These are phyloP conservation scores for Lichenostomus cassidix DNA, from an alignment of 2,113 vertebrate genomes.

Conservation along the genomic window DNA sequence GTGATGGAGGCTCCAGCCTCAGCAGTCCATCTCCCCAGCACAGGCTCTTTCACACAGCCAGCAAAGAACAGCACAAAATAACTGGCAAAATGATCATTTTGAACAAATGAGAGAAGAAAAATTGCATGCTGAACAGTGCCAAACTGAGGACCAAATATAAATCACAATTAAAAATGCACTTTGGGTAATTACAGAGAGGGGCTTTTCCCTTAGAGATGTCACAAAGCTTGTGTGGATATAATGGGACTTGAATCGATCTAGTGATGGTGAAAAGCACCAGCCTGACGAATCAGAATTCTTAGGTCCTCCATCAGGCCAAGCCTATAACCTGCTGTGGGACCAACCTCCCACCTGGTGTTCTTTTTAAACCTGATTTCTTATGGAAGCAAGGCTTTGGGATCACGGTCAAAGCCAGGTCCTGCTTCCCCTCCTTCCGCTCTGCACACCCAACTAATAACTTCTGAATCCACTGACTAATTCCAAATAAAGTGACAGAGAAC, in stretches of 20 bases:
- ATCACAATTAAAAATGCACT: background rate
- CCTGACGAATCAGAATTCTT: background rate
- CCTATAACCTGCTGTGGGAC: background rate
- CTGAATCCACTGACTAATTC: background rate
- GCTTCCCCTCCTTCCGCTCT: background rate
- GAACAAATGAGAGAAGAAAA: background rate
- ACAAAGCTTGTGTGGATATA: background rate
- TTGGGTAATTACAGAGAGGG: slow-evolving; percentile 7
- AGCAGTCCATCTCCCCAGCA: background rate
- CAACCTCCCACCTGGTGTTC: background rate
- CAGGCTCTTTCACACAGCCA: background rate
- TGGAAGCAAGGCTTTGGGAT: background rate
- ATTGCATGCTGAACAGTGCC: background rate
- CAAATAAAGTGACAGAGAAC: background rate
- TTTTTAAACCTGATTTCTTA: background rate
- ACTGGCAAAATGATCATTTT: background rate
- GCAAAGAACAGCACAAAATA: background rate
- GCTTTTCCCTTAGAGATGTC: background rate
- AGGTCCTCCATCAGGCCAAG: background rate
- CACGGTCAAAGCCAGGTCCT: background rate
- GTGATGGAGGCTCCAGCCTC: background rate
- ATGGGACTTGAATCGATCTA: background rate
- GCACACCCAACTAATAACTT: background rate
- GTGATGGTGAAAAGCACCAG: background rate
- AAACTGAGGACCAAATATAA: background rate